Percentiles rank a stretch among this genome's conserved stretches.
Evolutionary conservation across 2,888 invertebrate species (phyloP).

Genomic region (Amphipyra tragopoginis): DNA sequence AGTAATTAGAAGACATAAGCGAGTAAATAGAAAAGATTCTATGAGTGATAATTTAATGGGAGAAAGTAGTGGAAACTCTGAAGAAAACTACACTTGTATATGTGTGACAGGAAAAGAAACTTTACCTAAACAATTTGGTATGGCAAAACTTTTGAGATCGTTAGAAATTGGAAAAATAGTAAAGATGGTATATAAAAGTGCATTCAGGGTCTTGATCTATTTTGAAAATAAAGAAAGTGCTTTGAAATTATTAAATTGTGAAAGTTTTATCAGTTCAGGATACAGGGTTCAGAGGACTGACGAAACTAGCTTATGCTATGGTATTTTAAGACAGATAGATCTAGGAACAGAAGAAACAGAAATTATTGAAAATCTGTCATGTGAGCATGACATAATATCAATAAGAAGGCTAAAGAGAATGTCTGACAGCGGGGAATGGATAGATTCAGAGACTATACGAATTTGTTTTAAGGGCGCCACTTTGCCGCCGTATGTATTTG

Average conservation of each 20-base stretch:
- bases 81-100: too few species aligned
- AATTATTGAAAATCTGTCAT: slow-evolving; percentile 2
- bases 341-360: slow-evolving; percentile 14
- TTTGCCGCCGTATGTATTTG: slow-evolving; percentile 17
- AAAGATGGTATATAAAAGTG: slow-evolving; percentile 10
- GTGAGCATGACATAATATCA: slow-evolving; percentile 4
- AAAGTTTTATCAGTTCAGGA: background rate
- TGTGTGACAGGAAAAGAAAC: too few species aligned
- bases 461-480: slow-evolving; percentile 16
- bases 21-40: too few species aligned
- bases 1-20: too few species aligned
- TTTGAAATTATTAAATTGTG: slow-evolving; percentile 4
- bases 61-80: too few species aligned
- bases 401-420: slow-evolving; percentile 5
- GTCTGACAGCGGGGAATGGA: slow-evolving; percentile 6
- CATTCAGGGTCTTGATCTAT: slow-evolving; percentile 1
- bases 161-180: background rate
- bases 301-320: slow-evolving; percentile 15
- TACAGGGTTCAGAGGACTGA: background rate
- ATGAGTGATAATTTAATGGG: too few species aligned
- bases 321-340: slow-evolving; percentile 10
- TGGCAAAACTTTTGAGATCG: slow-evolving; percentile 7
- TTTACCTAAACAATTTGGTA: slow-evolving; percentile 12
- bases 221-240: slow-evolving; percentile 16
- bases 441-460: slow-evolving; percentile 12